Conservation (phyloP, 2,113 vertebrate genomes). For the Mastomys natalensis region DNA sequence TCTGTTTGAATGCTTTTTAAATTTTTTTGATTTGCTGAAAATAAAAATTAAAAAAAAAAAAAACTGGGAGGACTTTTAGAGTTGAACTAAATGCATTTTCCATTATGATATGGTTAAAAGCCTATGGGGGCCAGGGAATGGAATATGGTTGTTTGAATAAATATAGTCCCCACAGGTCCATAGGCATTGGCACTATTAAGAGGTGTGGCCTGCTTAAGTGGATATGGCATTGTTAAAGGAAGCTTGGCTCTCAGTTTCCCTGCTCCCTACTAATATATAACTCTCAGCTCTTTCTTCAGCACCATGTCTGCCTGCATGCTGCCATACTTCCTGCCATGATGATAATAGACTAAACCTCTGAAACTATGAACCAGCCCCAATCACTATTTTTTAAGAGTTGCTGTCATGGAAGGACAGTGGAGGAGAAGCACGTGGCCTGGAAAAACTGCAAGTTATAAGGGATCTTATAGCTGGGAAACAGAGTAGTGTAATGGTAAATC, state of each 20-base stretch:
- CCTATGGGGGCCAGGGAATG: neutral
- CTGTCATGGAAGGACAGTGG: too few species aligned
- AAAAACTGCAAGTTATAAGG: too few species aligned
- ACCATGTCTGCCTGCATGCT: neutral
- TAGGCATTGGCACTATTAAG: neutral
- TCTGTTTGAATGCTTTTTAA: too few species aligned
- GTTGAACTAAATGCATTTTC: neutral
- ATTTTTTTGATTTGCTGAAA: too few species aligned
- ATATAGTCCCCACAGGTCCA: neutral
- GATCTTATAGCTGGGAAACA: too few species aligned
- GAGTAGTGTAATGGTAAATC: too few species aligned
- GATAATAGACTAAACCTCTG: too few species aligned
- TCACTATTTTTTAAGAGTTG: neutral
- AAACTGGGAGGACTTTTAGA: neutral
- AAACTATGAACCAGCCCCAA: neutral
- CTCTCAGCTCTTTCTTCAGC: neutral
- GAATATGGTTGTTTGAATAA: neutral
- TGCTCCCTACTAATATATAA: neutral
- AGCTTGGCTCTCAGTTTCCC: neutral
- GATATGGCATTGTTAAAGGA: neutral
- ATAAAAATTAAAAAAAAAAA: too few species aligned
- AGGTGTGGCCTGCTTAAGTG: neutral
- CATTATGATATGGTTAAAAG: neutral
- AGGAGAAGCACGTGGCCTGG: too few species aligned
- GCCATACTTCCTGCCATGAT: neutral